These are phyloP conservation scores for Seriola rivoliana DNA, from an alignment of 2,113 vertebrate genomes.

Conservation along the genomic window DNA sequence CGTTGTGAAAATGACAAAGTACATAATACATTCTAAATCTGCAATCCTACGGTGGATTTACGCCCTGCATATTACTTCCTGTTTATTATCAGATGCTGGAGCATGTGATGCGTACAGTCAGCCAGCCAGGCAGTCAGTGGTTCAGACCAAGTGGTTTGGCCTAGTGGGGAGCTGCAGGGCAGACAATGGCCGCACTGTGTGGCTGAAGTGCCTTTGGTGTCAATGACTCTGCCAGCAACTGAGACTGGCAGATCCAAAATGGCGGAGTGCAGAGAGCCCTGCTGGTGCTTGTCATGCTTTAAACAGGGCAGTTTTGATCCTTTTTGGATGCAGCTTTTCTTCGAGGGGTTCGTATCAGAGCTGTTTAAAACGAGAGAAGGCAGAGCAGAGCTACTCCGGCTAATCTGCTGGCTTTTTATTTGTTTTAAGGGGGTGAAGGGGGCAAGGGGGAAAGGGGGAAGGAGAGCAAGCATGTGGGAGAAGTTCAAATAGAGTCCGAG, in stretches of 20 bases:
- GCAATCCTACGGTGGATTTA: slow-evolving; percentile 63
- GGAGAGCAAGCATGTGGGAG: slow-evolving; percentile 35
- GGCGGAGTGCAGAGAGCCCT: slow-evolving; percentile 72
- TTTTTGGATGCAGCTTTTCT: slow-evolving; percentile 64
- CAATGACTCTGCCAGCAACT: slow-evolving; percentile 79
- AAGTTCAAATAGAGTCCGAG: slow-evolving; percentile 45
- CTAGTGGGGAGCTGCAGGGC: slow-evolving; percentile 73
- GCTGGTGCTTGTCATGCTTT: slow-evolving; percentile 72
- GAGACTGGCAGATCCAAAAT: slow-evolving; percentile 83
- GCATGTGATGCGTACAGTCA: slow-evolving; percentile 73
- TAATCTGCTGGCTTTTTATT: slow-evolving; percentile 59
- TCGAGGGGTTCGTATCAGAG: slow-evolving; percentile 41
- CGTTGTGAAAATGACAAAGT: slow-evolving; percentile 61
- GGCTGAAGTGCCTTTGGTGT: slow-evolving; percentile 80
- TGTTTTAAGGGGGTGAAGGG: slow-evolving; percentile 29
- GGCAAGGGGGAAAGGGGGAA: not conserved
- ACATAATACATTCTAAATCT: slow-evolving; percentile 67
- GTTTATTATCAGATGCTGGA: slow-evolving; percentile 70
- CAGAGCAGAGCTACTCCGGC: slow-evolving; percentile 20
- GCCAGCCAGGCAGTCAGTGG: slow-evolving; percentile 75
- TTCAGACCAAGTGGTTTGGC: slow-evolving; percentile 81
- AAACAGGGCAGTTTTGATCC: slow-evolving; percentile 68
- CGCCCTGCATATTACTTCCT: slow-evolving; percentile 69
- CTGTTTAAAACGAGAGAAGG: not conserved
- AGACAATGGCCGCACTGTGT: slow-evolving; percentile 81